Base-by-base conservation (phyloP, 2,113 vertebrate species). In the Daubentonia madagascariensis region DNA sequence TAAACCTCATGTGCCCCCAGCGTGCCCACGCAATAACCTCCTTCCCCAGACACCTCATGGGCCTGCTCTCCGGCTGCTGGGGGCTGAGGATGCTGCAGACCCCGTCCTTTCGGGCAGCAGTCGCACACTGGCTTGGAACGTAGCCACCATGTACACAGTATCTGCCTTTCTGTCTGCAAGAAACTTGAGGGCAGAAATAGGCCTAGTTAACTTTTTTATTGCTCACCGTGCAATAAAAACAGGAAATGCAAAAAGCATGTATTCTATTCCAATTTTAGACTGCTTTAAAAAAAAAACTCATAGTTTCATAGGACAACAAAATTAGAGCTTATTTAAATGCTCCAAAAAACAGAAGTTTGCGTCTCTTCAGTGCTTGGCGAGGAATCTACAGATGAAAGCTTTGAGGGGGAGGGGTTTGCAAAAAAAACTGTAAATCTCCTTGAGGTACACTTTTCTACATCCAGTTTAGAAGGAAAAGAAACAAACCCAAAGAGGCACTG, bases 301-400 rank as follows among this genome's bases (percentile, higher is more conserved):
- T 48, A 68, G 85, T 85, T 76, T 84, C 63, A 11, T 2, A 72
- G 54, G 68, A 89, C 59, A 83, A 93, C 61, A 90, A 80, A 96
- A 95, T 45, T 57, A 81, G 72, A 94, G 72, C 78, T 86, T 43
- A 67, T 83, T 96, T 67, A 75, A 95, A 78, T 68, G 37, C 63
- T 88, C 52, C n/a, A 43, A 83, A 83, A 52, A 50, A 76, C 1
- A 54, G 18, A 85, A 4, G 30, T 52, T 22, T 75, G 72, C 40
- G 30, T 73, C 14, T 70, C 78, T 76, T 48, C 23, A 2, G 76
- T 18, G 65, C 61, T 83, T 63, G 37, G 85, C 45, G 32, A 94
- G 35, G 48, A 76, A 85, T 35, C 65, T 70, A 59, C 65, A 80
- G 20, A 85, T 45, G 59, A 84, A 85, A 45, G 70, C 20, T 89